Percentiles rank a stretch among this genome's conserved stretches.
Evolutionary conservation across 2,113 vertebrate species (phyloP).

Genomic region (Cololabis saira): DNA sequence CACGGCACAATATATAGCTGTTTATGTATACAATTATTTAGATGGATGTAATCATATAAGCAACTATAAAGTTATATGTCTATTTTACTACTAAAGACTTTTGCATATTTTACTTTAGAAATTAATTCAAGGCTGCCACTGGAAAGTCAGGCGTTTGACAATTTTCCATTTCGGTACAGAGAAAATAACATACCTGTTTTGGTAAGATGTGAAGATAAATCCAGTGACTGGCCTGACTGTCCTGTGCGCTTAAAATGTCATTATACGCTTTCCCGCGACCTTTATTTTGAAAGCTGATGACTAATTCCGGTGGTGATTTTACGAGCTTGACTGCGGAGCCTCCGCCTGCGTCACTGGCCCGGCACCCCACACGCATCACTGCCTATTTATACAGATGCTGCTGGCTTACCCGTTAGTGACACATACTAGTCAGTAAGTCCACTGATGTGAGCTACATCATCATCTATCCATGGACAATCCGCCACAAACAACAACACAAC

Average conservation of each 20-base stretch:
- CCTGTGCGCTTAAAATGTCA: background rate
- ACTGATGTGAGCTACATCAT: background rate
- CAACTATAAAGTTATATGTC: too few relatives aligned
- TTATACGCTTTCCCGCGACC: background rate
- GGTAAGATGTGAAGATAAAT: background rate
- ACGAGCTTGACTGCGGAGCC: background rate
- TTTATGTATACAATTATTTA: too few relatives aligned
- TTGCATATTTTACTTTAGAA: too few relatives aligned
- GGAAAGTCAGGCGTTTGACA: too few relatives aligned
- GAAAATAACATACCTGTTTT: background rate
- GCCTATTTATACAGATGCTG: slow-evolving; percentile 31
- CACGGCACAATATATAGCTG: too few relatives aligned
- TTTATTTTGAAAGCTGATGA: slow-evolving; percentile 36
- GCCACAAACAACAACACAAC: too few relatives aligned
- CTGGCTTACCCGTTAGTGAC: background rate
- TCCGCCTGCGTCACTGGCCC: slow-evolving; percentile 21
- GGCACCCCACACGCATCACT: slow-evolving; percentile 15
- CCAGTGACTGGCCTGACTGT: too few relatives aligned
- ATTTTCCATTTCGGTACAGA: too few relatives aligned
- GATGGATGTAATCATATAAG: too few relatives aligned
- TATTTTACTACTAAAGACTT: too few relatives aligned
- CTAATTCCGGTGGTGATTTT: background rate
- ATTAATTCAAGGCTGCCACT: too few relatives aligned
- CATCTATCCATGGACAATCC: too few relatives aligned
- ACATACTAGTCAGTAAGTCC: background rate